phyloP scores from a whole-genome alignment of 2,888 invertebrate species.

The Onthophagus sagittarius region DNA sequence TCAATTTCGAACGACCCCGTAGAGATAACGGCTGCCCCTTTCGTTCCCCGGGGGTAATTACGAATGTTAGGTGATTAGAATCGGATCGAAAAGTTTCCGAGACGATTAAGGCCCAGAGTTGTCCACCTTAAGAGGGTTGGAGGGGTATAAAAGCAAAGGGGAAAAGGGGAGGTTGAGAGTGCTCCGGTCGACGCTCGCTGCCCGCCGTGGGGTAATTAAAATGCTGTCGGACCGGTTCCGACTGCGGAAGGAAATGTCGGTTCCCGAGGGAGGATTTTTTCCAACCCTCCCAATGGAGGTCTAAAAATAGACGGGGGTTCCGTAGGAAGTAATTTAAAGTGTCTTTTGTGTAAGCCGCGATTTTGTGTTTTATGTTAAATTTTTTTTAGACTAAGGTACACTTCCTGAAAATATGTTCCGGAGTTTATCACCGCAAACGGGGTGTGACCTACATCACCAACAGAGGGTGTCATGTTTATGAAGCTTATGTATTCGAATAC shows the following conservation, averaged over 20 bases:
- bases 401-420: not conserved
- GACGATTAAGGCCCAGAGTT: not conserved
- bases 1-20: not conserved
- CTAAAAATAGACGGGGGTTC: not conserved
- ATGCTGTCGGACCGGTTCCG: not conserved
- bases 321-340: not conserved
- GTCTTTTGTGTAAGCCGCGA: not conserved
- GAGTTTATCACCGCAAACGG: not conserved
- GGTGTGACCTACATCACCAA: not conserved
- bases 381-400: not conserved
- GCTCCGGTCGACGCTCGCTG: not conserved
- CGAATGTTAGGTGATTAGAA: not conserved
- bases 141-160: not conserved
- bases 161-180: not conserved
- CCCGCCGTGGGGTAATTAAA: not conserved
- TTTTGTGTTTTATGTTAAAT: not conserved
- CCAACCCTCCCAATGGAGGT: not conserved
- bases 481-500: no score
- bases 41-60: not conserved
- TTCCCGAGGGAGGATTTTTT: not conserved
- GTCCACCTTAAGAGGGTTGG: not conserved
- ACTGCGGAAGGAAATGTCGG: not conserved
- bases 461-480: no score
- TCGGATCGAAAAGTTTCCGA: not conserved
- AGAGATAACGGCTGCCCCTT: not conserved